phyloP scores from a whole-genome alignment of 2,113 vertebrate genomes.

The Epinephelus fuscoguttatus region DNA sequence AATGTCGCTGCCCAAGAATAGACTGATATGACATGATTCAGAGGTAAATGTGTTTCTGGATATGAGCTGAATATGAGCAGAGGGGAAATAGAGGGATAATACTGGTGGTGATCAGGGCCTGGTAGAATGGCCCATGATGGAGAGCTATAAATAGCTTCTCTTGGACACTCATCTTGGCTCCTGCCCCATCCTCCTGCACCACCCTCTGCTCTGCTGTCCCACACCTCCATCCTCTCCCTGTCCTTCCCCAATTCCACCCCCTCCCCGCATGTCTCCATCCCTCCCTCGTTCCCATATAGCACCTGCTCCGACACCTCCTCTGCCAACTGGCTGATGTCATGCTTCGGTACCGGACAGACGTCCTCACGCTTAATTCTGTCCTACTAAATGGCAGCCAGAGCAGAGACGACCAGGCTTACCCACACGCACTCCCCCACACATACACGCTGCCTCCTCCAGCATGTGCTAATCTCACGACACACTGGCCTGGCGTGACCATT shows the following conservation, averaged over 20 bases:
- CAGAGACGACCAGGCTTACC: conserved; percentile 58
- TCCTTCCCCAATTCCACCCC: conserved; percentile 78
- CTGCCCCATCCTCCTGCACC: conserved; percentile 69
- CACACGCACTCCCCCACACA: conserved; percentile 29
- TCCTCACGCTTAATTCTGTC: conserved; percentile 75
- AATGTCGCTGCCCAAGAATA: conserved; percentile 56
- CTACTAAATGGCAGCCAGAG: conserved; percentile 68
- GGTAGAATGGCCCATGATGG: conserved; percentile 76
- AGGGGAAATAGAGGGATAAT: conserved; percentile 74
- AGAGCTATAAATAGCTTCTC: conserved; percentile 80
- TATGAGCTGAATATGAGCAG: conserved; percentile 67
- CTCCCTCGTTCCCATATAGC: conserved; percentile 75
- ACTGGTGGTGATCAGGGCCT: conserved; percentile 70
- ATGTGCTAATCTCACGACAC: conserved; percentile 68
- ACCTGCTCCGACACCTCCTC: conserved; percentile 82
- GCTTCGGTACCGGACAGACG: conserved; percentile 73
- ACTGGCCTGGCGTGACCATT: conserved; percentile 41
- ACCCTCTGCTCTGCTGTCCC: conserved; percentile 77
- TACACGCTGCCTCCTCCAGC: conserved; percentile 24
- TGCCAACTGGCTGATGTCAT: conserved; percentile 84
- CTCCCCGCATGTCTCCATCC: conserved; percentile 71
- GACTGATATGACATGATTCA: conserved; percentile 56
- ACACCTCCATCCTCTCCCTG: conserved; percentile 76
- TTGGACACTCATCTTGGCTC: conserved; percentile 81
- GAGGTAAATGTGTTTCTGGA: conserved; percentile 67